A percentile compares a stretch with the other conserved stretches of the same genome.
These are phyloP conservation scores for Rhinoderma darwinii DNA, from an alignment of 2,113 vertebrate genomes.

Conservation along the genomic window DNA sequence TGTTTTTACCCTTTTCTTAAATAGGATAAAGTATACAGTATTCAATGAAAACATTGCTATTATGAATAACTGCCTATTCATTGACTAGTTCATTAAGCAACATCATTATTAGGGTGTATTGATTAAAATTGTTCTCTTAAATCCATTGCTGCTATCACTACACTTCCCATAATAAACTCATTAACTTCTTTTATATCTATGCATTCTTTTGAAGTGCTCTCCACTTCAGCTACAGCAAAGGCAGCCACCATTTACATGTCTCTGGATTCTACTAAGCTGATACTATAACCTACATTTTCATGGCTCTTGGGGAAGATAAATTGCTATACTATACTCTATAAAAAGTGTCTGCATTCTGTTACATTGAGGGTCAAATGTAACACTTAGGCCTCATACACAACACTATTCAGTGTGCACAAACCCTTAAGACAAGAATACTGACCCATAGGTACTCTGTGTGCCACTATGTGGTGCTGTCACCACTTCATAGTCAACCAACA, in stretches of 20 bases:
- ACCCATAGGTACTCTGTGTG: too few species aligned
- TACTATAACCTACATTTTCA: not conserved
- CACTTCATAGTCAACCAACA: too few species aligned
- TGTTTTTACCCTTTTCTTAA: not conserved
- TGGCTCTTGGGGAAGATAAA: too few species aligned
- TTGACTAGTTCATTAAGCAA: not conserved
- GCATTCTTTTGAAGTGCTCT: not conserved
- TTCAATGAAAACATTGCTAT: not conserved
- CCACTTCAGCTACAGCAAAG: not conserved
- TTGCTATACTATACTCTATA: too few species aligned
- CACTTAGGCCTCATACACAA: too few species aligned
- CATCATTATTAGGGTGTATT: conserved; percentile 3
- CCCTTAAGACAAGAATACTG: too few species aligned
- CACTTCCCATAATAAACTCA: conserved; percentile 10
- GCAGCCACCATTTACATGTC: too few species aligned
- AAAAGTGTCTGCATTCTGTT: too few species aligned
- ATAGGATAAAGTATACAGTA: not conserved
- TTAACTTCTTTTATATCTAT: not conserved
- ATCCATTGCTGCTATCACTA: not conserved
- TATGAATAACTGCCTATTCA: not conserved
- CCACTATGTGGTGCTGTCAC: too few species aligned
- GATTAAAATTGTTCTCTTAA: not conserved
- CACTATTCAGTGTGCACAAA: too few species aligned
- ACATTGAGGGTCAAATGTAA: too few species aligned
- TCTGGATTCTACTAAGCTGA: too few species aligned